A percentile compares a stretch with the other conserved stretches of the same genome.
phyloP scores from a whole-genome alignment of 2,113 vertebrate genomes.

The Emydocephalus ijimae region DNA sequence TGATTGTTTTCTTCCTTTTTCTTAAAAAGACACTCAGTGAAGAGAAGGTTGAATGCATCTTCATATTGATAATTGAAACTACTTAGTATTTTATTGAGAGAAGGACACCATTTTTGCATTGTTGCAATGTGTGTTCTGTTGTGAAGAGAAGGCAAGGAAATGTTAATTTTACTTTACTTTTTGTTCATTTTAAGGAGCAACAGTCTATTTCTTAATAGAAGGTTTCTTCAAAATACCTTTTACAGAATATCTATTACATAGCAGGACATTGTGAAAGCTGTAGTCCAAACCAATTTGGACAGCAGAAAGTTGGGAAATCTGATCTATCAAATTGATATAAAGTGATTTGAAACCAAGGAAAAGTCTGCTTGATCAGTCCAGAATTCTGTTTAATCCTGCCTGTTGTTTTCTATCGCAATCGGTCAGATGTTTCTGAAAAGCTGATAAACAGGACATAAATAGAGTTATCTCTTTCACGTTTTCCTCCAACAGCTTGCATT shows the following conservation, averaged over 20 bases:
- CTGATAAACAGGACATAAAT: neutral
- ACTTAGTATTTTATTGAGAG: neutral
- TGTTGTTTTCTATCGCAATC: neutral
- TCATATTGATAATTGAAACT: neutral
- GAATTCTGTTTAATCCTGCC: neutral
- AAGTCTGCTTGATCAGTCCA: neutral
- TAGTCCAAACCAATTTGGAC: neutral
- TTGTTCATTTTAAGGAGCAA: conserved; percentile 21
- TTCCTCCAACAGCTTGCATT: neutral
- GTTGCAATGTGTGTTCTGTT: conserved; percentile 23
- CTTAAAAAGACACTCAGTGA: neutral
- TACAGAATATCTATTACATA: neutral
- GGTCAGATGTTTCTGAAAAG: neutral
- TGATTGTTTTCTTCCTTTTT: neutral
- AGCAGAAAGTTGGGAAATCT: neutral
- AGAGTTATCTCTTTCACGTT: neutral
- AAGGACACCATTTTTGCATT: neutral
- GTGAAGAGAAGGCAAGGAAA: conserved; percentile 43
- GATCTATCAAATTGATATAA: conserved; percentile 30
- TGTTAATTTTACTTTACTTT: conserved; percentile 34
- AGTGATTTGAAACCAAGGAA: conserved; percentile 9
- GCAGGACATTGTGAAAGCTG: neutral
- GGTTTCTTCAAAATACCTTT: conserved; percentile 36
- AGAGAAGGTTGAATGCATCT: conserved; percentile 10
- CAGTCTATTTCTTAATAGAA: conserved; percentile 42